Evolutionary conservation across 2,113 vertebrate genomes (phyloP).

Genomic region (Thymallus thymallus): DNA sequence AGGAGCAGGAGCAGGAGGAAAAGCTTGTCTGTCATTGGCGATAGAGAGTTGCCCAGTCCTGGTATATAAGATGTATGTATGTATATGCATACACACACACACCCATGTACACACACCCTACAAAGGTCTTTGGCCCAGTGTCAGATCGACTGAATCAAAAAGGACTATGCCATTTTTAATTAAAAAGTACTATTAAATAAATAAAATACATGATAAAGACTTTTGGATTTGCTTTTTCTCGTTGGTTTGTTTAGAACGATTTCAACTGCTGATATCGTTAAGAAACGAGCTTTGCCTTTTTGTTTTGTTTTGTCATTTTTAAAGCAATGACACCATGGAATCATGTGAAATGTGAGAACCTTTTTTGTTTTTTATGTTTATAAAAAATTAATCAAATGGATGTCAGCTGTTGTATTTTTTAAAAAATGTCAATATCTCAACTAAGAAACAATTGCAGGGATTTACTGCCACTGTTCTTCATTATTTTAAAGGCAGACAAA

Average conservation of each 20-base stretch:
- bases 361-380: slow-evolving; percentile 48
- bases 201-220: slow-evolving; percentile 43
- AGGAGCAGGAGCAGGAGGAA: slow-evolving; percentile 1
- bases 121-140: slow-evolving; percentile 35
- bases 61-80: slow-evolving; percentile 56
- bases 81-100: slow-evolving; percentile 21
- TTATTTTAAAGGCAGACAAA: slow-evolving; percentile 77
- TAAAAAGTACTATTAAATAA: slow-evolving; percentile 54
- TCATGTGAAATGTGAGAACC: slow-evolving; percentile 46
- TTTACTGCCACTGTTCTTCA: slow-evolving; percentile 82
- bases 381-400: slow-evolving; percentile 53
- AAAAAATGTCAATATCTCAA: slow-evolving; percentile 68
- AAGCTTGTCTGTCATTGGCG: slow-evolving; percentile 14
- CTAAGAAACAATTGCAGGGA: slow-evolving; percentile 85
- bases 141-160: slow-evolving; percentile 66
- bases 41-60: slow-evolving; percentile 27
- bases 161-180: slow-evolving; percentile 77
- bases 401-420: slow-evolving; percentile 68
- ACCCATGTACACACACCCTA: background rate
- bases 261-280: slow-evolving; percentile 47
- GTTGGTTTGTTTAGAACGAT: slow-evolving; percentile 58
- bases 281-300: slow-evolving; percentile 58
- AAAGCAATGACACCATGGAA: slow-evolving; percentile 56
- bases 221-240: slow-evolving; percentile 34
- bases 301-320: slow-evolving; percentile 55